Percentiles rank a stretch among this genome's conserved stretches.
phyloP scores from a whole-genome alignment of 2,113 vertebrate genomes.

The Scomber colias region DNA sequence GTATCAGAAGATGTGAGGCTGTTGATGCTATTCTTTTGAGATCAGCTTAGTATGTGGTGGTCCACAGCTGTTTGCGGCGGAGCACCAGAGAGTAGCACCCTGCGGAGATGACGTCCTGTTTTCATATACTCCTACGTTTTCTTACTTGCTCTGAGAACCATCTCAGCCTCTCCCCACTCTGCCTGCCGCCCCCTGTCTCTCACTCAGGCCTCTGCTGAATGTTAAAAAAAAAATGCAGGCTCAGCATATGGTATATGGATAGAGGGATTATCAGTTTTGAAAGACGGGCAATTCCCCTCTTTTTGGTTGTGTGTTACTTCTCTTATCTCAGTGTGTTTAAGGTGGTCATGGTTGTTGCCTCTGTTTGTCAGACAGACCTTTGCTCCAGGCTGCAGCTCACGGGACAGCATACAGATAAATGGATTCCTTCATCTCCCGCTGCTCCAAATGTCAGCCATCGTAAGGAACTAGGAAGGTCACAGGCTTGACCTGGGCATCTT shows the following conservation, averaged over 20 bases:
- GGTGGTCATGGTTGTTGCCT: slow-evolving; percentile 25
- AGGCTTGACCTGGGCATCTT: slow-evolving; percentile 64
- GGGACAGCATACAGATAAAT: slow-evolving; percentile 21
- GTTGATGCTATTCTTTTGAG: slow-evolving; percentile 16
- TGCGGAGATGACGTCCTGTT: slow-evolving; percentile 38
- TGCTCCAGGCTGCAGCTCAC: slow-evolving; percentile 41
- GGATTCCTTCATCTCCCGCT: slow-evolving; percentile 34
- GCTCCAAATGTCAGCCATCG: slow-evolving; percentile 59
- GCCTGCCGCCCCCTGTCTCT: neutral
- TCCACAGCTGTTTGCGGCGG: slow-evolving; percentile 47
- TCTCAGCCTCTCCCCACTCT: neutral
- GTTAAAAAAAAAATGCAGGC: slow-evolving; percentile 32
- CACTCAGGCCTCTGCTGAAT: slow-evolving; percentile 12
- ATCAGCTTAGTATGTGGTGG: slow-evolving; percentile 14
- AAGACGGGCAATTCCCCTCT: slow-evolving; percentile 18
- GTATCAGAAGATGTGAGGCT: neutral
- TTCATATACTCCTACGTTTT: slow-evolving; percentile 15
- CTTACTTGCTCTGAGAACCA: slow-evolving; percentile 23
- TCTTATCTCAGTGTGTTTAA: slow-evolving; percentile 46
- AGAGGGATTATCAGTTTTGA: slow-evolving; percentile 53
- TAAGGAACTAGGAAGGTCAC: slow-evolving; percentile 69
- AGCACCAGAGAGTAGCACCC: slow-evolving; percentile 20
- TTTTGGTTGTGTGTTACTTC: slow-evolving; percentile 9
- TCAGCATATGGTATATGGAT: slow-evolving; percentile 57
- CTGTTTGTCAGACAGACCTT: slow-evolving; percentile 50